Evolutionary conservation across 1,140 invertebrate species (phyloP).

Genomic region (Notospermus geniculatus): DNA sequence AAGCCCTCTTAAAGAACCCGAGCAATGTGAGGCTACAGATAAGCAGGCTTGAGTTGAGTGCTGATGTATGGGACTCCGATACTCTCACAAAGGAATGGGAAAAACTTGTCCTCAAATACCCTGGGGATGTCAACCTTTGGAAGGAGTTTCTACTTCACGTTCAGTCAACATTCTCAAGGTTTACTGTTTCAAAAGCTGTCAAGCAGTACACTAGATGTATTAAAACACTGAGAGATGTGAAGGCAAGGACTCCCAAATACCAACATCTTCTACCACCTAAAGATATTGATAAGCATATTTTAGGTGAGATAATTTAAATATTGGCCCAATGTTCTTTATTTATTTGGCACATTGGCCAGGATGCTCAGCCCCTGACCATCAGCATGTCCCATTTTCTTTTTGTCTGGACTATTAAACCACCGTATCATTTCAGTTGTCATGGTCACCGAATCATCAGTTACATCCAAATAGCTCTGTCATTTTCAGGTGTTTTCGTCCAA

Average conservation of each 20-base stretch:
- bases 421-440: too few species aligned
- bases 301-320: too few species aligned
- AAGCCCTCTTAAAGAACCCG: constrained; percentile 57
- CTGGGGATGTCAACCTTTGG: constrained; percentile 55
- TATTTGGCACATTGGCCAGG: too few species aligned
- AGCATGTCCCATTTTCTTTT: too few species aligned
- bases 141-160: constrained; percentile 51
- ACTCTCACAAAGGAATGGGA: constrained; percentile 55
- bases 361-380: too few species aligned
- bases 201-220: constrained; percentile 55
- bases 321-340: too few species aligned
- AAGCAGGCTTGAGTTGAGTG: constrained; percentile 48
- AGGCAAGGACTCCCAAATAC: constrained; percentile 29
- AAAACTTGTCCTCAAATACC: constrained; percentile 54
- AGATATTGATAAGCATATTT: constrained; percentile 32
- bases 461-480: too few species aligned
- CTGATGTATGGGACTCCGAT: constrained; percentile 46
- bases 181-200: constrained; percentile 44
- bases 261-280: constrained; percentile 23
- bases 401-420: too few species aligned
- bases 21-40: constrained; percentile 49
- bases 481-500: constrained; percentile 53
- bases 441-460: too few species aligned
- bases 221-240: constrained; percentile 29
- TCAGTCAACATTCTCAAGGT: constrained; percentile 49